Evolutionary conservation across 2,888 invertebrate species (phyloP).

Genomic region (Eupithecia tripunctaria): DNA sequence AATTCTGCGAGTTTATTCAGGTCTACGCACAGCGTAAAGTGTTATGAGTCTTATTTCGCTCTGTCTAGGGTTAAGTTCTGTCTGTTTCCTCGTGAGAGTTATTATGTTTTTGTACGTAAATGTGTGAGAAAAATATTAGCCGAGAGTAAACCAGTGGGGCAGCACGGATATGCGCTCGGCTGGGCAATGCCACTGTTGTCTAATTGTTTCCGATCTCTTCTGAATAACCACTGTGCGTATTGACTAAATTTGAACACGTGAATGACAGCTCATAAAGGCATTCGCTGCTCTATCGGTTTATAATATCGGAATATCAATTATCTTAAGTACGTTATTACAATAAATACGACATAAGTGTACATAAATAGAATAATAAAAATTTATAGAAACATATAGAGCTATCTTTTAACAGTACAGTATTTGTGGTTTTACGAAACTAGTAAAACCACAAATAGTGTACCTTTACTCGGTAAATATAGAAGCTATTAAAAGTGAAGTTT

Average conservation of each 20-base stretch:
- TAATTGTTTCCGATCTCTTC: slow-evolving; percentile 83
- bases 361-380: too few relatives aligned
- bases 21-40: slow-evolving; percentile 21
- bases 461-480: slow-evolving; percentile 20
- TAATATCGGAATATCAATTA: background rate
- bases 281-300: slow-evolving; percentile 57
- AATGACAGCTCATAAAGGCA: slow-evolving; percentile 65
- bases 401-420: too few relatives aligned
- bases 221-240: slow-evolving; percentile 75
- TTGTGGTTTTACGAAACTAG: background rate
- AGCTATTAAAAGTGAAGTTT: slow-evolving; percentile 48
- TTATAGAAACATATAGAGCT: too few relatives aligned
- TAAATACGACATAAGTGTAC: too few relatives aligned
- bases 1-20: slow-evolving; percentile 43
- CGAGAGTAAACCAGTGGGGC: slow-evolving; percentile 73
- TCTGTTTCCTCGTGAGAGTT: slow-evolving; percentile 29
- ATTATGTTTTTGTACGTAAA: slow-evolving; percentile 48
- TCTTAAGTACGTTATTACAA: too few relatives aligned
- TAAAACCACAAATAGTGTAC: background rate
- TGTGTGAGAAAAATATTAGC: slow-evolving; percentile 60
- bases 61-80: slow-evolving; percentile 41
- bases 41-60: slow-evolving; percentile 22
- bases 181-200: slow-evolving; percentile 80
- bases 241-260: slow-evolving; percentile 78
- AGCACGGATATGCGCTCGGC: slow-evolving; percentile 80